phyloP scores from a whole-genome alignment of 2,888 invertebrate species.

The Arctia plantaginis region DNA sequence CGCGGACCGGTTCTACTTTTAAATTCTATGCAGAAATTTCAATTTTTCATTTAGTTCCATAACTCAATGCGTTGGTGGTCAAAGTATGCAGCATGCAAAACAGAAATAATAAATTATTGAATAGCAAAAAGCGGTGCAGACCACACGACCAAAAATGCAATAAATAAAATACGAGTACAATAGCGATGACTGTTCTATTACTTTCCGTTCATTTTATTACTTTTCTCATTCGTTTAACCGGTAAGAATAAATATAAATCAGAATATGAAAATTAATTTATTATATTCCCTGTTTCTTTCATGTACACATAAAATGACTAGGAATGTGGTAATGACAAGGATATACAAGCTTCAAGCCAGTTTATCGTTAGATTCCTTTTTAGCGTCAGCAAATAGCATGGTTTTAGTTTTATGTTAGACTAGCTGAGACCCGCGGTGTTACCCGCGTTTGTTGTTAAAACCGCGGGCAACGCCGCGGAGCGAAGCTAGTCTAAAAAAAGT shows the following conservation, averaged over 20 bases:
- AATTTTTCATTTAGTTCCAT: background rate
- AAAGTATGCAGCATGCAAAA: background rate
- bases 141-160: background rate
- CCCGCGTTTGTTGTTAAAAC: no score
- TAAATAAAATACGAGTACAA: background rate
- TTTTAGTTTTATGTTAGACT: no score
- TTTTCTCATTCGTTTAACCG: background rate
- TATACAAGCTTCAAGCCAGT: no score
- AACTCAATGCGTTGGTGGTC: background rate
- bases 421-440: no score
- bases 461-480: no score
- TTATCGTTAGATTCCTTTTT: no score
- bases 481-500: no score
- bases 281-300: no score
- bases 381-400: no score
- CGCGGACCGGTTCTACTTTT: background rate
- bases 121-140: background rate
- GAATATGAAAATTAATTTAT: no score
- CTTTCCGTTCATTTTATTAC: background rate
- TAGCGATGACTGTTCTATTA: conserved; percentile 1
- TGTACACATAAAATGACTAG: no score
- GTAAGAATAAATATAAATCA: background rate
- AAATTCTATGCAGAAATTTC: background rate
- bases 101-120: conserved; percentile 7
- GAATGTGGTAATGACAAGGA: no score